Conservation (phyloP, 2,797 vertebrate genomes). For the Cirrhinus mrigala region DNA sequence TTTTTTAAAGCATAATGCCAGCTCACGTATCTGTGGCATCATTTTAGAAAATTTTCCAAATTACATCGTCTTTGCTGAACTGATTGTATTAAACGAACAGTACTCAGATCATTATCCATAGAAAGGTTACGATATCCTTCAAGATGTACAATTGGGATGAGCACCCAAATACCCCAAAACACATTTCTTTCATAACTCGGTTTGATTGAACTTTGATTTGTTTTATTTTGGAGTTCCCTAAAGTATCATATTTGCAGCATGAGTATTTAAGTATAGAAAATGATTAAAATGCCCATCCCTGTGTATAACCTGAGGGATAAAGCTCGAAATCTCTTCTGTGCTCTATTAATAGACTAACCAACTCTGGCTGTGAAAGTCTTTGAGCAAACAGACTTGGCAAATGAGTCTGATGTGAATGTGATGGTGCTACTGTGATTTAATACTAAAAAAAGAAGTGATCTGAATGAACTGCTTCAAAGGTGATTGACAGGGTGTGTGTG, state of each 20-base stretch:
- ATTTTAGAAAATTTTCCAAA: neutral
- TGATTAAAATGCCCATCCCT: neutral
- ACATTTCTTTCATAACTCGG: no score
- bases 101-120: neutral
- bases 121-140: neutral
- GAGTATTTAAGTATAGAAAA: neutral
- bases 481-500: neutral
- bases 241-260: neutral
- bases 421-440: conserved; percentile 1
- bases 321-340: neutral
- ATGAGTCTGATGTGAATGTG: conserved; percentile 1
- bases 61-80: neutral
- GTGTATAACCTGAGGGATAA: neutral
- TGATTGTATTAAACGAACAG: neutral
- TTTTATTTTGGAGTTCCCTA: neutral
- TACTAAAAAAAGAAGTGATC: neutral
- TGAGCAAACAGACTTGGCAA: neutral
- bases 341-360: conserved; percentile 9
- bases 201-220: neutral
- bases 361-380: neutral
- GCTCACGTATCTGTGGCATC: neutral
- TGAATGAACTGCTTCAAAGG: neutral
- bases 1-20: neutral
- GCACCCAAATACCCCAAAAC: neutral
- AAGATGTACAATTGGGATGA: neutral